phyloP scores from a whole-genome alignment of 2,113 vertebrate genomes.

The Raja brachyura region DNA sequence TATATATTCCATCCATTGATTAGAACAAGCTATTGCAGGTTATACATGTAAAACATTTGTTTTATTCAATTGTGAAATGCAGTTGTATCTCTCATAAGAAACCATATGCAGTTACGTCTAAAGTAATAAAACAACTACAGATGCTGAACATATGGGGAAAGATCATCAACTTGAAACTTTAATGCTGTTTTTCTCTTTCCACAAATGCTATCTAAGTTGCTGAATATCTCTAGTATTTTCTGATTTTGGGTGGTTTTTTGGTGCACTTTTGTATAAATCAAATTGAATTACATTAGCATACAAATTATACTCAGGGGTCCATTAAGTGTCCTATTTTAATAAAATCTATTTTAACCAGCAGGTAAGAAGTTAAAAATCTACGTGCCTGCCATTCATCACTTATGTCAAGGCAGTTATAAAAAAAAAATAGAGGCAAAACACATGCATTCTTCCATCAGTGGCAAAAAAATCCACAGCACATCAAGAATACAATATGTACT shows the following conservation, averaged over 20 bases:
- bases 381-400: not conserved
- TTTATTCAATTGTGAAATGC: not conserved
- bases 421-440: not conserved
- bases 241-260: no score
- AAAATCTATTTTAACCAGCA: not conserved
- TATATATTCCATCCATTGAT: constrained; percentile 1
- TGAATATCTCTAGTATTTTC: no score
- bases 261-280: not conserved
- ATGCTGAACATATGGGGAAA: no score
- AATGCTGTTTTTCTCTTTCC: no score
- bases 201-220: no score
- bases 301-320: not conserved
- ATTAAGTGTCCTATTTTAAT: not conserved
- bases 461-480: not conserved
- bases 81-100: not conserved
- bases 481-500: fast-evolving
- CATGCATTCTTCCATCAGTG: not conserved
- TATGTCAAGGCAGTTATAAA: not conserved
- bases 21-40: not conserved
- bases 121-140: no score
- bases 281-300: not conserved
- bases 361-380: not conserved
- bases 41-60: not conserved
- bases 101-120: not conserved
- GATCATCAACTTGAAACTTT: no score